phyloP scores from a whole-genome alignment of 2,797 vertebrate genomes.

The Buphagus erythrorhynchus region DNA sequence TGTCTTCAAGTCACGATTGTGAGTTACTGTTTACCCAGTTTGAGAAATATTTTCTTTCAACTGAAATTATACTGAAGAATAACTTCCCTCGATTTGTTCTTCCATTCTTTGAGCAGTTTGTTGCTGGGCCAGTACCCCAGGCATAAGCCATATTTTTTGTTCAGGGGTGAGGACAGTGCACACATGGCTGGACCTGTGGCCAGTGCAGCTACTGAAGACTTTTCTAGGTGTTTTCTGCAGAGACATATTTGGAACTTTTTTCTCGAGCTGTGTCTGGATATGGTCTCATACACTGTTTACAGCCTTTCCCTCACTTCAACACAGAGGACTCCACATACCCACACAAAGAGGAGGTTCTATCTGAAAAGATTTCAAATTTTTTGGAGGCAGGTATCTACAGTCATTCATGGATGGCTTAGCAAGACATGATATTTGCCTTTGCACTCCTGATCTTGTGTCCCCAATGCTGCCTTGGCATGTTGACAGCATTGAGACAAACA shows the following conservation, averaged over 20 bases:
- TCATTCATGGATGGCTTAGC: neutral
- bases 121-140: neutral
- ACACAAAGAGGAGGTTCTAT: neutral
- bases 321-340: neutral
- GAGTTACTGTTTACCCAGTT: neutral
- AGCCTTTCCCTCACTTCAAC: neutral
- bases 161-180: neutral
- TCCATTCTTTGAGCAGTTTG: neutral
- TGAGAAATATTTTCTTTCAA: neutral
- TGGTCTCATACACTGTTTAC: neutral
- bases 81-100: neutral
- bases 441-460: neutral
- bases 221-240: neutral
- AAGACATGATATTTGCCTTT: neutral
- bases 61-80: neutral
- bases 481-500: neutral
- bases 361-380: neutral
- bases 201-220: neutral
- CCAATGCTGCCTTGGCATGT: neutral
- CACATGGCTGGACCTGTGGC: neutral
- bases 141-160: neutral
- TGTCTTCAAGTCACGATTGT: neutral
- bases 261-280: neutral
- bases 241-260: neutral
- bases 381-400: neutral